These are phyloP conservation scores for Tenthredo notha DNA, from an alignment of 2,888 invertebrate species.

Conservation along the genomic window DNA sequence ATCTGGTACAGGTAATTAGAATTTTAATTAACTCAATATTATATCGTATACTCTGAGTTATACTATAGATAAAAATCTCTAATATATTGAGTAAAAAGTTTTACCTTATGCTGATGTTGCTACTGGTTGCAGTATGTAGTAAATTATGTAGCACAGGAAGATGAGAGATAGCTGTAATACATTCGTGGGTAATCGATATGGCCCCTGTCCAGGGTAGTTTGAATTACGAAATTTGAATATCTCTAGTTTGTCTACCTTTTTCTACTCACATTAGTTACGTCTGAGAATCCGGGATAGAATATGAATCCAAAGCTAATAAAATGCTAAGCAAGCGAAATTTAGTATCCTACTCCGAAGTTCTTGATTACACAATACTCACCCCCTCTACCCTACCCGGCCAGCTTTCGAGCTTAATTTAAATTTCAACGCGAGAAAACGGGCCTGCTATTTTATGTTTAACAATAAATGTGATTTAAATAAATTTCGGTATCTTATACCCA, in stretches of 20 bases:
- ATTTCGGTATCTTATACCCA: not conserved
- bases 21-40: not conserved
- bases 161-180: not conserved
- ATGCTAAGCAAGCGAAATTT: slow-evolving; percentile 25
- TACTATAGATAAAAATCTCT: not conserved
- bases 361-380: slow-evolving; percentile 26
- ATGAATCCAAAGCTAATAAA: slow-evolving; percentile 22
- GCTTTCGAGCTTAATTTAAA: slow-evolving; percentile 18
- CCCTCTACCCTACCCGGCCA: not conserved
- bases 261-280: not conserved
- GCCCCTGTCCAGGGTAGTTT: not conserved
- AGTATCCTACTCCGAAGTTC: slow-evolving; percentile 19
- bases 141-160: not conserved
- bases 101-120: not conserved
- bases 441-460: slow-evolving; percentile 10
- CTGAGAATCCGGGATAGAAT: not conserved
- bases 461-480: slow-evolving; percentile 31
- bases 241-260: not conserved
- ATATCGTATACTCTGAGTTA: not conserved
- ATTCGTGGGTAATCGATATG: slow-evolving; percentile 8
- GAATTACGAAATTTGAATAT: not conserved
- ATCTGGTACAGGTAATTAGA: not conserved
- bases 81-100: not conserved
- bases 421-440: slow-evolving; percentile 11
- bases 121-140: not conserved